Evolutionary conservation across 1,140 invertebrate species (phyloP).

Genomic region (Scylla paramamosain): DNA sequence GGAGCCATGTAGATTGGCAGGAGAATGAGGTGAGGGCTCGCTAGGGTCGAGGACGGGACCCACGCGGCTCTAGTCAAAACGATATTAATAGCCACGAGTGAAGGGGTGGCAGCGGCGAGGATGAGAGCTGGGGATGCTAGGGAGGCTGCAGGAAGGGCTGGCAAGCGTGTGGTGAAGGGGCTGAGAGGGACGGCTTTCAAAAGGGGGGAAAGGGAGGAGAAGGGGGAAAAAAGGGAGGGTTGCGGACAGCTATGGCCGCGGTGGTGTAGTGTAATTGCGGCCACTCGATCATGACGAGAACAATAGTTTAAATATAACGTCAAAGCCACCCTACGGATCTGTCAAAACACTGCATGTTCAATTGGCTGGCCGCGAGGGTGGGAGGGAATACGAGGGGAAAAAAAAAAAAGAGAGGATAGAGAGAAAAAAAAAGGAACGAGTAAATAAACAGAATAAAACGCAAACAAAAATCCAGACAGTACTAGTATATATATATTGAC

Average conservation of each 20-base stretch:
- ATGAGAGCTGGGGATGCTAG: not conserved
- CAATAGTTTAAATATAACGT: constrained; percentile 55
- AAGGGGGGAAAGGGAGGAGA: not conserved
- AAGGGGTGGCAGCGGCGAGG: not conserved
- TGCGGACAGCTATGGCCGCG: not conserved
- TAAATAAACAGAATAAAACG: not conserved
- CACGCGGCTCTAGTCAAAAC: not conserved
- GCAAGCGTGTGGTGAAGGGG: not conserved
- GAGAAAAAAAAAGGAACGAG: not conserved
- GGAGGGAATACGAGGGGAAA: not conserved
- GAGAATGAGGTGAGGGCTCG: not conserved
- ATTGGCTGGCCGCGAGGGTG: constrained; percentile 25
- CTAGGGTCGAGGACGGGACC: not conserved
- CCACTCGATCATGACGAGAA: constrained; percentile 51
- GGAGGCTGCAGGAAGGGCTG: not conserved
- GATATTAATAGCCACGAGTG: not conserved
- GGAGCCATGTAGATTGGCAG: not conserved
- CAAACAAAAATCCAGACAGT: not conserved
- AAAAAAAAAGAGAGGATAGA: not conserved
- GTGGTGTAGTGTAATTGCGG: constrained; percentile 15
- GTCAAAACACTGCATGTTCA: constrained; percentile 54
- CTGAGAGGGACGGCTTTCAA: not conserved
- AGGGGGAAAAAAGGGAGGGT: not conserved
- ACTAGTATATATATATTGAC: not conserved
- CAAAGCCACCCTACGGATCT: not conserved